These are phyloP conservation scores for Columbina picui DNA, from an alignment of 2,113 vertebrate genomes.

Conservation along the genomic window DNA sequence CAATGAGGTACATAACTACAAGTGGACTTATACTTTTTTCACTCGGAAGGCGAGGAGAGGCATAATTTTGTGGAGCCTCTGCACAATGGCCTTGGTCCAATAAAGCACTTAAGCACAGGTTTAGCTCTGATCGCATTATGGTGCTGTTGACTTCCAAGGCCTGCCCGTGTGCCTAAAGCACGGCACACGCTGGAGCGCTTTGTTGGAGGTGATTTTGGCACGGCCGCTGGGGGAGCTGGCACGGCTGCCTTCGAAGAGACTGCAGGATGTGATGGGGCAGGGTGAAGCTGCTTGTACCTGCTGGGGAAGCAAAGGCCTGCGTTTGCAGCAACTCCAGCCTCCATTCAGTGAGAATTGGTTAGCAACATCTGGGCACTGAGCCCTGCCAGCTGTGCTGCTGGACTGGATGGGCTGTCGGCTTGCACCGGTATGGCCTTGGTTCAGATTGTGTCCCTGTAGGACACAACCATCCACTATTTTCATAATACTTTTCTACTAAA, in stretches of 20 bases:
- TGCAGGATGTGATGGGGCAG: neutral
- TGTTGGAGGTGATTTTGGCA: neutral
- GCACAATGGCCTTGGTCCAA: neutral
- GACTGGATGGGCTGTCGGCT: neutral
- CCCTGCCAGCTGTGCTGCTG: neutral
- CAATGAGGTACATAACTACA: neutral
- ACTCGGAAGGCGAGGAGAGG: neutral
- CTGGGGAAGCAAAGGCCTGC: neutral
- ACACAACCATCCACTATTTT: neutral
- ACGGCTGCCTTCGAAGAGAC: neutral
- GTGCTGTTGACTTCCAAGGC: neutral
- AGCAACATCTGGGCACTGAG: neutral
- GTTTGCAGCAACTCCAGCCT: neutral
- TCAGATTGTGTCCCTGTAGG: neutral
- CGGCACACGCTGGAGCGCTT: neutral
- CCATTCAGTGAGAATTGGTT: neutral
- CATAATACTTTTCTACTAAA: neutral
- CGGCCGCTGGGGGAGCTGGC: neutral
- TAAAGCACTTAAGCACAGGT: slow-evolving; percentile 6
- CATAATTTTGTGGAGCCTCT: neutral
- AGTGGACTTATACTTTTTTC: neutral
- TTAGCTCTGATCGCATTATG: neutral
- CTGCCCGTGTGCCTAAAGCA: neutral
- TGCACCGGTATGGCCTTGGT: neutral
- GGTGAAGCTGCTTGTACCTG: neutral